These are phyloP conservation scores for Pterostichus niger DNA, from an alignment of 2,888 invertebrate species.

Conservation along the genomic window DNA sequence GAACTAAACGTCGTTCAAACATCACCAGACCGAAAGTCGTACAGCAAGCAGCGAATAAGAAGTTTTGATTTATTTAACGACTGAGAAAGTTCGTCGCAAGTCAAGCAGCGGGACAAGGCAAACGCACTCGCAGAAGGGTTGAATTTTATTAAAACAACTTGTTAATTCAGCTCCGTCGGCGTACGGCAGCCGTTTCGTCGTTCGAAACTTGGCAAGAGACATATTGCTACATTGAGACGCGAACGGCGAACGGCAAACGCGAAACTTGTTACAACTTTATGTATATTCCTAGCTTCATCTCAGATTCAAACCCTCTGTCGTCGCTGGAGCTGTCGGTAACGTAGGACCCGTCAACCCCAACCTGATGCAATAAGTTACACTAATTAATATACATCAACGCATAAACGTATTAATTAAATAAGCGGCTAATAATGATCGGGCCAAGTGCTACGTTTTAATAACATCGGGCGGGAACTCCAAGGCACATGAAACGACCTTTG, in stretches of 20 bases:
- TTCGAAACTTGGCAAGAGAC: conserved; percentile 69
- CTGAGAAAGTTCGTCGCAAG: conserved; percentile 60
- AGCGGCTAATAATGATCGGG: conserved; percentile 77
- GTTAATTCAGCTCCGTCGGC: conserved; percentile 76
- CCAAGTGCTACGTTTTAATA: conserved; percentile 74
- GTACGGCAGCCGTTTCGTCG: conserved; percentile 57
- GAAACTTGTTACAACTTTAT: conserved; percentile 72
- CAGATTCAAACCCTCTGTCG: conserved; percentile 4
- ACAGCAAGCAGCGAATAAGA: conserved; percentile 71
- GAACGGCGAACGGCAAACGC: conserved; percentile 68
- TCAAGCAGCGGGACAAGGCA: conserved; percentile 51
- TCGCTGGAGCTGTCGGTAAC: conserved; percentile 33
- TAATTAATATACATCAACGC: conserved; percentile 78
- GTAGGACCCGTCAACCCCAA: conserved; percentile 39
- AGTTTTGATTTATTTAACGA: conserved; percentile 76
- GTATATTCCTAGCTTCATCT: conserved; percentile 46
- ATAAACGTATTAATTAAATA: conserved; percentile 78
- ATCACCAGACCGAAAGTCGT: conserved; percentile 42
- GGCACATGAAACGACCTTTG: conserved; percentile 55
- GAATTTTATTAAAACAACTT: conserved; percentile 78
- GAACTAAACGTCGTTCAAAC: conserved; percentile 52
- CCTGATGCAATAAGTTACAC: conserved; percentile 74
- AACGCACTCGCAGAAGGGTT: conserved; percentile 73
- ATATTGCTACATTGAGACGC: conserved; percentile 72
- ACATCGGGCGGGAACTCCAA: conserved; percentile 12